Conservation (phyloP, 2,113 vertebrate genomes). For the Falco punctatus region DNA sequence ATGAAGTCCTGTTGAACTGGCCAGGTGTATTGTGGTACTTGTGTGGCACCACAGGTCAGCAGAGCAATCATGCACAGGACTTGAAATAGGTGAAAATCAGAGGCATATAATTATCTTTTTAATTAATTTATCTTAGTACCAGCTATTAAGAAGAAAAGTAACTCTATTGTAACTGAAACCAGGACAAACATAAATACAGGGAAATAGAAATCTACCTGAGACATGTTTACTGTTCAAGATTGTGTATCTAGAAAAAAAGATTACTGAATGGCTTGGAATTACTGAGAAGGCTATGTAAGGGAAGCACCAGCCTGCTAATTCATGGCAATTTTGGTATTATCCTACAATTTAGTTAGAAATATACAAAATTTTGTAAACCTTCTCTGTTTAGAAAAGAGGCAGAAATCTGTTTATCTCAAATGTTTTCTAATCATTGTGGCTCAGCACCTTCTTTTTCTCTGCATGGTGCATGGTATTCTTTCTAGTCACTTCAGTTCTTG, state of each 20-base stretch:
- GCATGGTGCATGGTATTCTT: neutral
- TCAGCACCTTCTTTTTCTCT: neutral
- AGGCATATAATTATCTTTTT: neutral
- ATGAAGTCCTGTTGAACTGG: neutral
- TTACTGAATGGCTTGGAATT: neutral
- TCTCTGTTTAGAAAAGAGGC: neutral
- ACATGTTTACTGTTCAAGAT: neutral
- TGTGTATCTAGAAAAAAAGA: neutral
- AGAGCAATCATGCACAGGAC: neutral
- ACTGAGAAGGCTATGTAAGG: neutral
- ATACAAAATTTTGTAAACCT: neutral
- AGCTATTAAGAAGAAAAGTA: too few relatives aligned
- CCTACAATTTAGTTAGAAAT: neutral
- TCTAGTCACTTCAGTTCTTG: neutral
- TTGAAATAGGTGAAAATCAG: neutral
- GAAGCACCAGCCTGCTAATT: neutral
- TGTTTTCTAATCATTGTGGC: neutral
- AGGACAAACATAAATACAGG: neutral
- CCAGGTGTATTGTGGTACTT: neutral
- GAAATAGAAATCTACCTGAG: neutral
- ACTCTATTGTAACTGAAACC: neutral
- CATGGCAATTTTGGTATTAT: neutral
- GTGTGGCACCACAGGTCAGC: neutral
- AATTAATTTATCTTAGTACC: neutral
- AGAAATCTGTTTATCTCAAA: neutral